Percentiles rank a stretch among this genome's conserved stretches.
Conservation (phyloP, 2,113 vertebrate genomes). For the Syngnathus floridae region DNA sequence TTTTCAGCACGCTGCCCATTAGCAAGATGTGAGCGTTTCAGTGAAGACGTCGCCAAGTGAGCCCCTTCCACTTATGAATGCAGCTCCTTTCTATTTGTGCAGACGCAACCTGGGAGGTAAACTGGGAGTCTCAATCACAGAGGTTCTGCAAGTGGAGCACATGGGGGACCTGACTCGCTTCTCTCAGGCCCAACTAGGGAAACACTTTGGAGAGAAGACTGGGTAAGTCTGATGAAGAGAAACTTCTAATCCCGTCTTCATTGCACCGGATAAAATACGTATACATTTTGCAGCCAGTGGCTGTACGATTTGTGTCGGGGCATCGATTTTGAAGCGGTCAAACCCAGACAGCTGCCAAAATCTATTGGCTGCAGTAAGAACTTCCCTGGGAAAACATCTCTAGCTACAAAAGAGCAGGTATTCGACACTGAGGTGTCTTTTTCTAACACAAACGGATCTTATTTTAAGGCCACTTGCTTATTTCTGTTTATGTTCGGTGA, state of each 20-base stretch:
- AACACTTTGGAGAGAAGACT: conserved; percentile 90
- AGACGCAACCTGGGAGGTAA: conserved; percentile 93
- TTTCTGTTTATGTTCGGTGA: conserved; percentile 10
- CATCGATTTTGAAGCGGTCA: conserved; percentile 91
- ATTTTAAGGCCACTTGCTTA: neutral
- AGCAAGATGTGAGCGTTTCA: conserved; percentile 82
- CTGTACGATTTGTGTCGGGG: conserved; percentile 88
- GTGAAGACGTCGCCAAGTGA: neutral
- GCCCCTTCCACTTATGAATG: neutral
- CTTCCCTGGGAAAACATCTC: conserved; percentile 81
- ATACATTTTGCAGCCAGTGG: conserved; percentile 75
- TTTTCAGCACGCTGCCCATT: conserved; percentile 83
- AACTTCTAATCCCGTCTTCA: neutral
- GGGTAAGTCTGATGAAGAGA: conserved; percentile 70
- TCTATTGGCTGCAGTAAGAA: conserved; percentile 95
- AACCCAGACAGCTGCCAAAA: conserved; percentile 84
- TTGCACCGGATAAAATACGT: neutral
- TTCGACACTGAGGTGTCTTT: neutral
- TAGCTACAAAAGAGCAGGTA: conserved; percentile 83
- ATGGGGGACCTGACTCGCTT: conserved; percentile 85
- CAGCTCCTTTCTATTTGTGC: neutral
- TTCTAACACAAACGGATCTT: neutral
- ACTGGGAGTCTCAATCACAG: conserved; percentile 80
- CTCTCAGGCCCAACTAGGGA: conserved; percentile 76
- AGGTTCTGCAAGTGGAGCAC: conserved; percentile 78